A percentile compares a stretch with the other conserved stretches of the same genome.
phyloP scores from a whole-genome alignment of 2,797 vertebrate species.

The Clarias fuscus region DNA sequence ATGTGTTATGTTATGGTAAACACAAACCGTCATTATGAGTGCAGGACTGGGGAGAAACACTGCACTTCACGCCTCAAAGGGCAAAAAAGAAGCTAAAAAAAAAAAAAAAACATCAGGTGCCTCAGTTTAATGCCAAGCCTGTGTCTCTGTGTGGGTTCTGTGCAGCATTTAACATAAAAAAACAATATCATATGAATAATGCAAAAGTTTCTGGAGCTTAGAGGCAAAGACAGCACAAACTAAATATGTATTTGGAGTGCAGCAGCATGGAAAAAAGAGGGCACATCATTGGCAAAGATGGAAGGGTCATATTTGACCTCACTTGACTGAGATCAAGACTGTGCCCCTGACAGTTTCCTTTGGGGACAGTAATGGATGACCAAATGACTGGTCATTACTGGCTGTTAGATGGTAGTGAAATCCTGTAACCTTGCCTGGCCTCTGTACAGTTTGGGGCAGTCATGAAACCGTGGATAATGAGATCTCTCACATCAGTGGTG shows the following conservation, averaged over 20 bases:
- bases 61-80: conserved; percentile 28
- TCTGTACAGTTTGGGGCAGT: conserved; percentile 2
- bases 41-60: conserved; percentile 28
- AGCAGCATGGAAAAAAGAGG: background rate
- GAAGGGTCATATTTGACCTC: conserved; percentile 24
- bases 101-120: conserved; percentile 7
- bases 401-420: conserved; percentile 9
- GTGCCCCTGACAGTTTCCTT: conserved; percentile 17
- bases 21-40: conserved; percentile 58
- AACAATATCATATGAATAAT: conserved; percentile 39
- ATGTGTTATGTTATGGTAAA: conserved; percentile 55
- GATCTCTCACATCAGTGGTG: background rate
- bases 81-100: conserved; percentile 32
- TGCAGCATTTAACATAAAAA: conserved; percentile 36
- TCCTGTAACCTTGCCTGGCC: conserved; percentile 18
- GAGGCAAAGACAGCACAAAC: conserved; percentile 16
- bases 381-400: conserved; percentile 31
- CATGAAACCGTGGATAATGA: conserved; percentile 2
- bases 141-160: conserved; percentile 9
- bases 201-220: conserved; percentile 26
- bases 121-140: conserved; percentile 20
- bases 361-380: conserved; percentile 34
- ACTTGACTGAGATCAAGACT: background rate
- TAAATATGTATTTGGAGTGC: background rate
- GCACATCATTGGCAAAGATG: background rate